Evolutionary conservation across 2,113 vertebrate genomes (phyloP).

Genomic region (Eulemur macaco): DNA sequence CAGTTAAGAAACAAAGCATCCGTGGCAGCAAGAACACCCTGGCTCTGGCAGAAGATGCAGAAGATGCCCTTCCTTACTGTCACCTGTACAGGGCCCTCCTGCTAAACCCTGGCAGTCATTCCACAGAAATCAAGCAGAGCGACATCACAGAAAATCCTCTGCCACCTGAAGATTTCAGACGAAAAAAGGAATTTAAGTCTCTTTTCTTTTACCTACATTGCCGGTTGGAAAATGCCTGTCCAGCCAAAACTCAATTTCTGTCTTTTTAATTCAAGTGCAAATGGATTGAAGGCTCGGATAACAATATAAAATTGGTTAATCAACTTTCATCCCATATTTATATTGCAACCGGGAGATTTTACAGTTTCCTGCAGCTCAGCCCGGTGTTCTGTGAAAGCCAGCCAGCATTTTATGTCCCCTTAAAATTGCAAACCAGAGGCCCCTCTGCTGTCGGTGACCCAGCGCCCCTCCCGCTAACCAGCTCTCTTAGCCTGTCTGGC

Average conservation of each 20-base stretch:
- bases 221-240: slow-evolving; percentile 36
- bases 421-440: slow-evolving; percentile 78
- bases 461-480: slow-evolving; percentile 65
- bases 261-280: slow-evolving; percentile 79
- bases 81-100: neutral
- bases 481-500: slow-evolving; percentile 16
- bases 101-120: neutral
- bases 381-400: slow-evolving; percentile 64
- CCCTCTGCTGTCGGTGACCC: slow-evolving; percentile 69
- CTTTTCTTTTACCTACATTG: slow-evolving; percentile 1
- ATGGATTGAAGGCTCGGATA: slow-evolving; percentile 81
- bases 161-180: slow-evolving; percentile 27
- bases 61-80: neutral
- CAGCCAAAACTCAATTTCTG: slow-evolving; percentile 62
- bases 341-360: slow-evolving; percentile 80
- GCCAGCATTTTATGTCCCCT: slow-evolving; percentile 81
- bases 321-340: slow-evolving; percentile 84
- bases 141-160: neutral
- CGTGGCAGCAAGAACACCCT: neutral
- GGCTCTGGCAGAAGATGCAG: neutral
- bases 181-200: neutral
- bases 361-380: slow-evolving; percentile 78
- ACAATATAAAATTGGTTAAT: slow-evolving; percentile 84
- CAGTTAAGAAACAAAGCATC: neutral
- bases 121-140: neutral